Base-by-base conservation (phyloP, 2,113 vertebrate species). In the Hepsetus odoe region DNA sequence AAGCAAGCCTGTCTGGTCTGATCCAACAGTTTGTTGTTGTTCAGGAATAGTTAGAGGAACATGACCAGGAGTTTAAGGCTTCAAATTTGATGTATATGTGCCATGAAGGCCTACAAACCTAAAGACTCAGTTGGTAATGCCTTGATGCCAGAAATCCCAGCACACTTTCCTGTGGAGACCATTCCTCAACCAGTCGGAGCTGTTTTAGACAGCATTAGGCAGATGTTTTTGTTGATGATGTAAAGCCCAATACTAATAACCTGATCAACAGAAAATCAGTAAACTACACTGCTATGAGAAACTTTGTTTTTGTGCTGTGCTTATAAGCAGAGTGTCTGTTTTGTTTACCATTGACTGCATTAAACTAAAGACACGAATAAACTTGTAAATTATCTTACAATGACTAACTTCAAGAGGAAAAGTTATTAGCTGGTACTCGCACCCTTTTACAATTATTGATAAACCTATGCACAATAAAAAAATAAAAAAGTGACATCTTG, bases 351-450 rank as follows among this genome's bases (percentile, higher is more conserved):
- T n/a, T n/a, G n/a, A n/a, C 61, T 18, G 59, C 55, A 53, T 55
- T 66, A 62, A 13, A 20, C 8, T 55, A 28, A 51, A 67, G 62
- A 3, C 32, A 67, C 74, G 42, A 33, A 75, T 13, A n/a, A 18
- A 5, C 72, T 62, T 12, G 62, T 22, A n/a, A 14, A 75, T 62
- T 74, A 61, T 30, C 56, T 75, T 1, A 11, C n/a, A 51, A 64
- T 51, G 35, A 65, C 20, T 33, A n/a, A 35, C 16, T 40, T 40
- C 2, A 20, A 24, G 30, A 73, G 8, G 8, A 55, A 55, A 5
- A 55, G 51, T 22, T 42, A 74, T 38, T 22, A 65, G 13, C 42
- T 65, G 44, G 13, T 46, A 20, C 16, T 11, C 26, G 33, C 13
- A 49, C 40, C 7, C 35, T 4, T 62, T 46, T 20, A 42, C 26